Evolutionary conservation across 2,888 invertebrate genomes (phyloP).

Genomic region (Pseudococcus jackbeardsleyi): DNA sequence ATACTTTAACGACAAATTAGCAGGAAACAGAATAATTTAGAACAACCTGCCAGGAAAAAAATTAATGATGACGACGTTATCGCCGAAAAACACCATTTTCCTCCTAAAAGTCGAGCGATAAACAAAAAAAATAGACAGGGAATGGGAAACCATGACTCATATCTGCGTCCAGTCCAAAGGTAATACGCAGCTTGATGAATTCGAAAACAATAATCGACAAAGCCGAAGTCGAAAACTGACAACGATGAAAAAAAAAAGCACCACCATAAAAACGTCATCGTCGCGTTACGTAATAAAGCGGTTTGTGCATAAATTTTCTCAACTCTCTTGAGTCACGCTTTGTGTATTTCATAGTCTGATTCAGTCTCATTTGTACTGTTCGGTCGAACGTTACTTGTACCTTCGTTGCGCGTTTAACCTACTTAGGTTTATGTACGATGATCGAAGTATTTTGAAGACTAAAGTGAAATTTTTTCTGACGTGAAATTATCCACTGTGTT

Average conservation of each 20-base stretch:
- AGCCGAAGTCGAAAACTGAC: not conserved
- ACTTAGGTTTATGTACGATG: constrained; percentile 36
- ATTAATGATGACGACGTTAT: not conserved
- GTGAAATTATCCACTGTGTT: not conserved
- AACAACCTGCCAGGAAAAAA: not conserved
- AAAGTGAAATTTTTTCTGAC: constrained; percentile 10
- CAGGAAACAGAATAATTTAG: not conserved
- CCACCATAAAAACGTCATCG: constrained; percentile 43
- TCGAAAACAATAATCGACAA: constrained; percentile 18
- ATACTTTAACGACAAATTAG: not conserved
- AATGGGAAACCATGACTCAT: not conserved
- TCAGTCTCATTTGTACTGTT: constrained; percentile 47
- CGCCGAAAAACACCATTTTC: not conserved
- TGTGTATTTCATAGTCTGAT: constrained; percentile 49
- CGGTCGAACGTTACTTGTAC: constrained; percentile 12
- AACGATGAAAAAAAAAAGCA: not conserved
- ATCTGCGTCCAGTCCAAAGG: not conserved
- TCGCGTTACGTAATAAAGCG: constrained; percentile 30
- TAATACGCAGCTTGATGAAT: not conserved
- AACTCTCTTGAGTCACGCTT: constrained; percentile 53
- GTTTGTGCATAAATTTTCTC: constrained; percentile 53
- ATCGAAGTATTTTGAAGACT: constrained; percentile 34
- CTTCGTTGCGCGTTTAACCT: constrained; percentile 36
- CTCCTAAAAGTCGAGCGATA: not conserved
- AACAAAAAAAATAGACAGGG: not conserved